Base-by-base conservation (phyloP, 2,888 invertebrate species). In the Aphelenchoides bicaudatus region DNA sequence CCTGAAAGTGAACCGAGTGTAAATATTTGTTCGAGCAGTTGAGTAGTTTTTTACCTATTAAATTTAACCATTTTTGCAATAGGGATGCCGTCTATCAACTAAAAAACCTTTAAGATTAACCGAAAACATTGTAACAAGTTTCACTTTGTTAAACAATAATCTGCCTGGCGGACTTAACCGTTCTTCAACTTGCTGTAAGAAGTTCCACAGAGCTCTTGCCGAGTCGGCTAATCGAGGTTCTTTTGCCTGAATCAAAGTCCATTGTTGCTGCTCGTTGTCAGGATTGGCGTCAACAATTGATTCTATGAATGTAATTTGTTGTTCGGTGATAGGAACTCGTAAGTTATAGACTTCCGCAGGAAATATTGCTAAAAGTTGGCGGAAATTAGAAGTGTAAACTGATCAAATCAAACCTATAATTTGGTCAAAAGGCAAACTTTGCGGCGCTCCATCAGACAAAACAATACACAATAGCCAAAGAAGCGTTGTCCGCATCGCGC, bases 51-150 rank as follows among this genome's bases (percentile, higher is more conserved):
- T n/a, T n/a, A n/a, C n/a, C n/a, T n/a, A n/a, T n/a, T n/a, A n/a
- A n/a, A n/a, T n/a, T n/a, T n/a, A n/a, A n/a, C n/a, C n/a, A n/a
- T n/a, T n/a, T n/a, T n/a, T n/a, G n/a, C 23, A n/a, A 43, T 43
- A 19, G 43, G 43, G 23, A 43, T 21, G 6, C 43, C 43, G 23
- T 43, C 43, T 10, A 43, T 43, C 43, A 43, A 43, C 43, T 43
- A 25, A 6, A 43, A 43, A 43, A 10, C 16, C 10, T 21, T 8
- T 19, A 43, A 21, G 25, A n/a, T 34, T 34, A 13, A 16, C 13
- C 13, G 13, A 34, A 34, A 16, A 34, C 13, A 34, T 16, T 34
- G 34, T 34, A 10, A n/a, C 34, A 34, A 34, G 10, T n/a, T 25
- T 10, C 16, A 43, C 43, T 25, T 43, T 43, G 23, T 19, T 8